Base-by-base conservation (phyloP, 2,113 vertebrate species). In the Larimichthys polyactis region DNA sequence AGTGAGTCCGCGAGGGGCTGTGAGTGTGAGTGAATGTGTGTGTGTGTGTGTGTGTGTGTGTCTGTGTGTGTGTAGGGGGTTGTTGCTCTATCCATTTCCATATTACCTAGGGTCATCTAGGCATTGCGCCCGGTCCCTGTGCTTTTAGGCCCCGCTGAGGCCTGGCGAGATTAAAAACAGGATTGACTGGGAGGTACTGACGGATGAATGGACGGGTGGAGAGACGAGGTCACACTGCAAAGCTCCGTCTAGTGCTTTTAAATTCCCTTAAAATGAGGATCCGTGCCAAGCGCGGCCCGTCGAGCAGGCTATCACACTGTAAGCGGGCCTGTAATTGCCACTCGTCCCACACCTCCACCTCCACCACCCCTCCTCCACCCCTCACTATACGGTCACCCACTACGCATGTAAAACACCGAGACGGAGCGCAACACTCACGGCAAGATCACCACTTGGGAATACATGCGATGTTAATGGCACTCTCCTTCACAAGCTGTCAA, bases 251-350 rank as follows among this genome's bases (percentile, higher is more conserved):
- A 93, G 89, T 90, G 86, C 89, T 87, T 94, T 94, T 90, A 92
- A 93, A 92, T 91, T 91, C 86, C 76, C 87, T 90, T 86, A 93
- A 94, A 94, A 85, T 71, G 55, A 60, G 90, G 86, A 85, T 71
- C 76, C 12, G 44, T 88, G 94, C 92, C 94, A 95, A 91, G 36
- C n/a, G 11, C 32, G 46, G 81, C 73, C 71, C 66, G 68, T 84
- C 71, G 81, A 87, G 84, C 88, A 73, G 85, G 55, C 88, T 79
- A 87, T 85, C 76, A 40, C 81, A 46, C 84, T 52, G 76, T 76
- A 91, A 91, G 90, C 59, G 86, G 87, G 76, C 86, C 87, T 81
- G 89, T 93, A 93, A 93, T 94, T 93, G 88, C 90, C 71, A 82
- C 91, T 90, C 85, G 57, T 83, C 87, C 70, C 67, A 69, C 76